Percentiles rank a stretch among this genome's conserved stretches.
Conservation (phyloP, 2,888 invertebrate genomes). For the Erebia palarica region DNA sequence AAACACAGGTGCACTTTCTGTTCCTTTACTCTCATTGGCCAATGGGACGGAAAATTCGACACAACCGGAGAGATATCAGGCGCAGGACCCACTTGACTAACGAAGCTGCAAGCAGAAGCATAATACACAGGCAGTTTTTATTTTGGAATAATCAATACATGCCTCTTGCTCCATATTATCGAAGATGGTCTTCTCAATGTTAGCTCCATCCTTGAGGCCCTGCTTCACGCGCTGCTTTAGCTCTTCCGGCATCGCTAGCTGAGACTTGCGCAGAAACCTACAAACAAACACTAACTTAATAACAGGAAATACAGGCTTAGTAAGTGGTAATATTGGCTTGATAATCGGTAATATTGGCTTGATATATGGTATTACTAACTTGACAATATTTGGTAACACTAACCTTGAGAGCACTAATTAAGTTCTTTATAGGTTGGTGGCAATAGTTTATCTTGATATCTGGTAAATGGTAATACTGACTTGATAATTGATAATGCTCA, state of each 20-base stretch:
- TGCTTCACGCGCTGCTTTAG: conserved; percentile 90
- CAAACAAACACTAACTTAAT: neutral
- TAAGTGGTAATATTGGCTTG: neutral
- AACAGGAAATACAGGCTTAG: neutral
- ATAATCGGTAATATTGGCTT: neutral
- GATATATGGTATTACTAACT: neutral
- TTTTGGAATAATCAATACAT: neutral
- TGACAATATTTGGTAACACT: no score
- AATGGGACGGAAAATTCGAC: no score
- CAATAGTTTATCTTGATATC: neutral
- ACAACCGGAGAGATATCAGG: no score
- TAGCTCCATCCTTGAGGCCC: conserved; percentile 86
- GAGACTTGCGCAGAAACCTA: conserved; percentile 90
- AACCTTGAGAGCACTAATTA: no score
- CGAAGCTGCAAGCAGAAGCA: no score
- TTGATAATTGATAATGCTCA: neutral
- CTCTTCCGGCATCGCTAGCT: conserved; percentile 91
- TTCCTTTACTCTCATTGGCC: no score
- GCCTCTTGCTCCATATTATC: conserved; percentile 91
- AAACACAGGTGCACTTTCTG: no score
- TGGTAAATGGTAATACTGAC: neutral
- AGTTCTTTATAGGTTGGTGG: no score
- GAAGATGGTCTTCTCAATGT: conserved; percentile 90
- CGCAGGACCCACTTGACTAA: no score
- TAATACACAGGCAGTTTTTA: no score